Percentiles rank a stretch among this genome's conserved stretches.
Conservation (phyloP, 2,888 invertebrate species). For the Zele albiditarsus region DNA sequence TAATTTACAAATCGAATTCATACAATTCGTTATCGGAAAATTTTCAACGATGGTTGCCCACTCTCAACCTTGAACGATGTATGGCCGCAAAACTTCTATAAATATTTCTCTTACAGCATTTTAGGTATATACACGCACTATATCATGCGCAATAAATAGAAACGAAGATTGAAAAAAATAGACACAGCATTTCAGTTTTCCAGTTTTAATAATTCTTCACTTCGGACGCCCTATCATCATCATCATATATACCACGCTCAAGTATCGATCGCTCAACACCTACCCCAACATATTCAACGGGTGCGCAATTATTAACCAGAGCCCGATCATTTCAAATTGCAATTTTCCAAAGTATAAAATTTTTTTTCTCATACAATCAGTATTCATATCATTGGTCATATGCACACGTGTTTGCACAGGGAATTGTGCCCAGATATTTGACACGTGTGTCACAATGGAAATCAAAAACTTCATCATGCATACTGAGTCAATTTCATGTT, state of each 20-base stretch:
- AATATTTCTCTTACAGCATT: neutral
- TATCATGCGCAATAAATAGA: neutral
- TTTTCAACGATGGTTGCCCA: neutral
- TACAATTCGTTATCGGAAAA: neutral
- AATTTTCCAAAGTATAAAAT: neutral
- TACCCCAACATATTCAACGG: neutral
- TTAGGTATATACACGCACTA: neutral
- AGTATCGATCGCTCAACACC: constrained; percentile 1
- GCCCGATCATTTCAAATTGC: neutral
- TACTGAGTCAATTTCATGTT: no score
- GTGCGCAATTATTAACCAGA: constrained; percentile 1
- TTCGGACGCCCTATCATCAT: neutral
- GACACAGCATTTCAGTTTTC: neutral
- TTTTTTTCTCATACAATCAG: neutral
- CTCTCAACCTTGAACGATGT: neutral
- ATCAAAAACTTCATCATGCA: no score
- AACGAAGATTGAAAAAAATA: neutral
- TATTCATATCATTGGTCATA: neutral
- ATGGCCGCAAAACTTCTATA: neutral
- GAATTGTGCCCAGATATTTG: no score
- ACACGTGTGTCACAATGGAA: no score
- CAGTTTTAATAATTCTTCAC: neutral
- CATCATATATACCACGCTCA: neutral
- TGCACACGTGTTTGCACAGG: no score
- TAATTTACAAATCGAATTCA: neutral